Evolutionary conservation across 2,888 invertebrate species (phyloP), one percentile per base, ranked within the genome.

Genomic region (Chrysolina haemoptera): DNA sequence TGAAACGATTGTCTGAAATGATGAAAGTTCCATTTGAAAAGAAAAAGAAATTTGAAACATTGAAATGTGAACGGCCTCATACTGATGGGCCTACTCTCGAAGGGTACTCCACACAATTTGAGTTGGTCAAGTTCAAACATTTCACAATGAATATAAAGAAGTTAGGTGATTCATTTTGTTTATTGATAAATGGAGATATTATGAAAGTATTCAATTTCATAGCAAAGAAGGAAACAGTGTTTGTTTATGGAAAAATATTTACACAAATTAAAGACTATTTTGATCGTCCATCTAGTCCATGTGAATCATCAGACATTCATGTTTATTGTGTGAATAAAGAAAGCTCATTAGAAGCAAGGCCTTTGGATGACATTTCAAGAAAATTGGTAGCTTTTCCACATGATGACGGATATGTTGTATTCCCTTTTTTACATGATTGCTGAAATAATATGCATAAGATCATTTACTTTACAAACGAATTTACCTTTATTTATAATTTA

Each of bases 1-100:
- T 68, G 8, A 59, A 68, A 14, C 40, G 68, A 41, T 62, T 62
- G 14, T 62, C 62, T 3, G 62, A 62, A 62, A 62, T 62, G 35
- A 27, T 27, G 3, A 27, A 62, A 10, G 10, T 62, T 27, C 62
- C 27, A 2, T 27, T 6, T 20, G n/a, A 48, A 48, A 48, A 48
- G 5, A 40, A 40, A 8, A 62, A 27, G 27, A 12, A 10, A 62
- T 27, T 1, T 35, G 16, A 6, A 27, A 20, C 12, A 62, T 27
- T 62, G 5, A 62, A 62, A 27, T 62, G 27, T 62, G 62, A 62
- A 62, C 4, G 62, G 35, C 10, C 9, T 62, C 62, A 62, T 62
- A 11, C 11, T 27, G 35, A 62, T 5, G 62, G 62, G 22, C 62
- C 62, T 1, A 62, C 62, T 62, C 62, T 62, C 16, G 62, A 62